Base-by-base conservation (phyloP, 2,888 invertebrate species). In the Rosalia funebris region DNA sequence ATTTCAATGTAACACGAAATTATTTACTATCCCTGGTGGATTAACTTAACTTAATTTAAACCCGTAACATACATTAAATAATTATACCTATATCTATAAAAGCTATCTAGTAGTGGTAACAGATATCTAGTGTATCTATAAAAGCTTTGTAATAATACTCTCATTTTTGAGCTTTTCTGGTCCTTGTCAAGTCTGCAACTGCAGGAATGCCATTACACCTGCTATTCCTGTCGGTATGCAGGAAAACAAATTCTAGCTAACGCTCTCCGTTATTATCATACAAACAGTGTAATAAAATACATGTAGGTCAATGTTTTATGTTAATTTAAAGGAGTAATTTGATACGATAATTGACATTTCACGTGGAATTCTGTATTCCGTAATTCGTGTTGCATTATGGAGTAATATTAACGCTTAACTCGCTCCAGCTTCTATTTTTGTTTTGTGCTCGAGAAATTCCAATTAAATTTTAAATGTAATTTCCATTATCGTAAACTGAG, bases 121-220 rank as follows among this genome's bases (percentile, higher is more conserved):
- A n/a, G n/a, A n/a, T n/a, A n/a, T n/a, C 11, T 25, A 7, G 20
- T 19, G 12, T 45, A 45, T 53, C 20, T 45, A 45, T 16, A 53
- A 53, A 32, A 16, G 42, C 36, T 12, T 10, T 45, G 45, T 55
- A 55, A 55, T 36, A 19, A 36, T 45, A 36, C 45, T 45, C 45
- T 20, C 45, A 17, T 55, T 36, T 55, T 55, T 42, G 42, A 54
- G 12, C 19, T 16, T 17, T 25, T 41, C 19, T n/a, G 45, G 7
- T 36, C 20, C 55, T 36, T 55, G 45, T 44, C 55, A 55, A 19
- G 34, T 36, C 44, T 45, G 36, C 44, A 36, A 55, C 36, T 55
- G 44, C 55, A 45, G 45, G 55, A 55, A 55, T 55, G 45, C 55
- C 17, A 55, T 55, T 45, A 55, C 55, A 55, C 55, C 46, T 46